phyloP scores from a whole-genome alignment of 2,797 vertebrate genomes.

The Limnodromus scolopaceus region DNA sequence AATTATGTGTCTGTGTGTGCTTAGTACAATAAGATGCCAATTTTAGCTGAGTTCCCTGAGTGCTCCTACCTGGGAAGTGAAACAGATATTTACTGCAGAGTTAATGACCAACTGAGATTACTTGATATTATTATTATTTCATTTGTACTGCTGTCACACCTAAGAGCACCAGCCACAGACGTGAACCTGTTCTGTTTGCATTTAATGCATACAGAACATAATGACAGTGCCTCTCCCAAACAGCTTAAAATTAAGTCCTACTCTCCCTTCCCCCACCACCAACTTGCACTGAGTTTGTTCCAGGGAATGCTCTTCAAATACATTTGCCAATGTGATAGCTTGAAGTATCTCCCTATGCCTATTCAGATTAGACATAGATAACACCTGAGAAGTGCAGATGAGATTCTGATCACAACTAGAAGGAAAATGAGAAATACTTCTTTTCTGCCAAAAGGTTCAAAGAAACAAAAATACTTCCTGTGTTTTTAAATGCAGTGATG shows the following conservation, averaged over 20 bases:
- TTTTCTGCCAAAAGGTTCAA: slow-evolving; percentile 10
- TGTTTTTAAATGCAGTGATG: neutral
- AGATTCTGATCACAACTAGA: neutral
- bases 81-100: slow-evolving; percentile 40
- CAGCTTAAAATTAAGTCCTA: slow-evolving; percentile 39
- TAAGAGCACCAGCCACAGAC: slow-evolving; percentile 50
- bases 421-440: neutral
- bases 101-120: slow-evolving; percentile 61
- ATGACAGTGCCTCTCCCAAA: slow-evolving; percentile 63
- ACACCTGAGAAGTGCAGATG: neutral
- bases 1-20: slow-evolving; percentile 44
- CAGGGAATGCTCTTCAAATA: neutral
- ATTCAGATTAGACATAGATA: neutral
- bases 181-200: slow-evolving; percentile 61
- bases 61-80: slow-evolving; percentile 7
- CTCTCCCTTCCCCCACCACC: neutral
- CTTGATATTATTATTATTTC: slow-evolving; percentile 59
- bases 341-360: neutral
- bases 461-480: neutral
- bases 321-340: neutral
- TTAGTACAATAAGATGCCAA: slow-evolving; percentile 50
- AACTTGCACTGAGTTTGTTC: neutral
- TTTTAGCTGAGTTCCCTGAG: slow-evolving; percentile 43
- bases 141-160: slow-evolving; percentile 64
- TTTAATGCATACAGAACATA: slow-evolving; percentile 49